These are phyloP conservation scores for Platycnemis pennipes DNA, from an alignment of 2,888 invertebrate species.

Conservation along the genomic window DNA sequence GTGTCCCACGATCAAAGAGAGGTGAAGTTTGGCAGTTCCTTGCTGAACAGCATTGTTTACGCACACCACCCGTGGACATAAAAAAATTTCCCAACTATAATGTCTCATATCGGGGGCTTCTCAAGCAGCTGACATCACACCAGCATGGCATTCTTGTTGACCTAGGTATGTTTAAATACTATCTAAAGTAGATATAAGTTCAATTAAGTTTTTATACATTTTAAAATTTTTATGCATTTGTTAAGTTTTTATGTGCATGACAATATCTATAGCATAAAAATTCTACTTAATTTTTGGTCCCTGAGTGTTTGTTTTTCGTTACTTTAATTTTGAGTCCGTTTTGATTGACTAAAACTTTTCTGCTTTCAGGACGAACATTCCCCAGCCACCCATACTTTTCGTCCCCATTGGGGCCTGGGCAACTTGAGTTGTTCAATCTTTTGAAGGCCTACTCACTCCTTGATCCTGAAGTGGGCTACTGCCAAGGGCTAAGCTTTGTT, in stretches of 20 bases:
- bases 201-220: too few species aligned
- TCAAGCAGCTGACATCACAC: slow-evolving; percentile 94
- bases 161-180: slow-evolving; percentile 83
- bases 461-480: slow-evolving; percentile 97
- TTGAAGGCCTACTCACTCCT: slow-evolving; percentile 97
- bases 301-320: background rate
- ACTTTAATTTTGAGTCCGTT: background rate
- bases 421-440: slow-evolving; percentile 95
- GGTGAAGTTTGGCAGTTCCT: slow-evolving; percentile 97
- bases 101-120: slow-evolving; percentile 88
- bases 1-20: slow-evolving; percentile 91
- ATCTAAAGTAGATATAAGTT: background rate
- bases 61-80: slow-evolving; percentile 86
- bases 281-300: background rate
- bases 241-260: background rate
- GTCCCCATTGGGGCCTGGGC: slow-evolving; percentile 94
- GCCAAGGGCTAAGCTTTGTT: slow-evolving; percentile 97
- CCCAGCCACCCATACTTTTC: slow-evolving; percentile 97
- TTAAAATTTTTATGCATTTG: background rate
- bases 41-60: slow-evolving; percentile 86
- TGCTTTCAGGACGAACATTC: slow-evolving; percentile 88
- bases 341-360: background rate
- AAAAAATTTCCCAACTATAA: slow-evolving; percentile 87
- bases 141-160: slow-evolving; percentile 98
- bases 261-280: background rate